Evolutionary conservation across 2,113 vertebrate species (phyloP), one percentile per base, ranked within the genome.

Genomic region (Melanocharis versteri): DNA sequence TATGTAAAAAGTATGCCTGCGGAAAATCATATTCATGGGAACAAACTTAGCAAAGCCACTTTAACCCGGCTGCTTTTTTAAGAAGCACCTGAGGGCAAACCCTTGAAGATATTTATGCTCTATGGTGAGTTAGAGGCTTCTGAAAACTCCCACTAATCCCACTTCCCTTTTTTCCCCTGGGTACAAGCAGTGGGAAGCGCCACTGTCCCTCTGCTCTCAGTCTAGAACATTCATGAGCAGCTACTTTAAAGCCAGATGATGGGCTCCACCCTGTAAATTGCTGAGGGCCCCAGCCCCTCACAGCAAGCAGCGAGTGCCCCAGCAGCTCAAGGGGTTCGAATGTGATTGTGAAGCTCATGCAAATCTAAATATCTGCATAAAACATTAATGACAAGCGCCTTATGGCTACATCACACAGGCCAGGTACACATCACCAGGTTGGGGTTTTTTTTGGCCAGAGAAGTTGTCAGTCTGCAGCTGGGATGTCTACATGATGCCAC

Each of bases 11-110:
- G 65, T 2, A 6, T 61, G 95, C 96, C 93, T 93, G 83, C 24
- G 95, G 94, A 96, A 97, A 96, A 96, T 87, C 94, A 61, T 96
- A 97, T 97, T 96, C 95, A 95, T 96, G 95, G 95, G 95, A 97
- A 96, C 94, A 96, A 94, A 95, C 93, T 75, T 78, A 87, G 87
- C 53, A 87, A 96, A 96, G 94, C 95, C 94, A 89, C 96, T 94
- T 87, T 96, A 96, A 95, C 95, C 94, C 0, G 4, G 66, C 93
- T 96, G 91, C 95, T 96, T 97, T 96, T 96, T 96, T 94, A 94
- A 97, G 95, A 44, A 91, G 84, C 87, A 93, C 95, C 93, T 91
- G 61, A 65, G 81, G 96, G 93, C 87, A 95, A 95, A 64, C 80
- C 84, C 93, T 97, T 94, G 80, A 96, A 96, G 95, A 96, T 96